Conservation (phyloP, 2,888 invertebrate species). For the Philopedon plagiatum region DNA sequence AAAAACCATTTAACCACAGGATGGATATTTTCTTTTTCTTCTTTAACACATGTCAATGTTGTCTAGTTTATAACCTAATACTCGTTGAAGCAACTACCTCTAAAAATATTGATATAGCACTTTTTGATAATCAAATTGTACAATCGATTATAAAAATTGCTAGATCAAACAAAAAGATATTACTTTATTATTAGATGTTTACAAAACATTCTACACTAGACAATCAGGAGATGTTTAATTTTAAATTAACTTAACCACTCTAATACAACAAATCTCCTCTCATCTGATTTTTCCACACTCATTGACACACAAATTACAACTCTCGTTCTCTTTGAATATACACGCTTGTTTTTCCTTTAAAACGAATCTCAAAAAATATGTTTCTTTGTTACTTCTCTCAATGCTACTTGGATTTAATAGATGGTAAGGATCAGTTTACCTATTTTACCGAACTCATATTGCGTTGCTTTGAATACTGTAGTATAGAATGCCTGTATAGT, state of each 20-base stretch:
- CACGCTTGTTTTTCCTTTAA: constrained; percentile 35
- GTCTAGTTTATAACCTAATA: background rate
- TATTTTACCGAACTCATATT: constrained; percentile 49
- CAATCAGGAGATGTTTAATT: constrained; percentile 14
- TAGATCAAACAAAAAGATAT: background rate
- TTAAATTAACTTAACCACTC: background rate
- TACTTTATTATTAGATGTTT: constrained; percentile 1
- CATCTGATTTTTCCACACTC: constrained; percentile 18
- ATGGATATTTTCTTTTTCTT: constrained; percentile 1
- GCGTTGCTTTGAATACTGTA: constrained; percentile 55
- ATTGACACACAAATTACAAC: constrained; percentile 7
- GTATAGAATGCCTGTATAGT: constrained; percentile 61
- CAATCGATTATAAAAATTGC: background rate
- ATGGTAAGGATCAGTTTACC: constrained; percentile 70
- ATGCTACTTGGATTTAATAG: constrained; percentile 69
- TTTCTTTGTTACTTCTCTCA: constrained; percentile 63
- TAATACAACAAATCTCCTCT: background rate
- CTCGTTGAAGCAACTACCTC: constrained; percentile 45
- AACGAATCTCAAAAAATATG: constrained; percentile 36
- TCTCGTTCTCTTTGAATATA: constrained; percentile 21
- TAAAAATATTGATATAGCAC: background rate
- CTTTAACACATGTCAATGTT: background rate
- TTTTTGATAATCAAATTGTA: background rate
- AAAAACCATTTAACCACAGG: constrained; percentile 15
- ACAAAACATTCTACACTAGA: background rate